Evolutionary conservation across 2,888 invertebrate species (phyloP).

Genomic region (Cybosia mesomella): DNA sequence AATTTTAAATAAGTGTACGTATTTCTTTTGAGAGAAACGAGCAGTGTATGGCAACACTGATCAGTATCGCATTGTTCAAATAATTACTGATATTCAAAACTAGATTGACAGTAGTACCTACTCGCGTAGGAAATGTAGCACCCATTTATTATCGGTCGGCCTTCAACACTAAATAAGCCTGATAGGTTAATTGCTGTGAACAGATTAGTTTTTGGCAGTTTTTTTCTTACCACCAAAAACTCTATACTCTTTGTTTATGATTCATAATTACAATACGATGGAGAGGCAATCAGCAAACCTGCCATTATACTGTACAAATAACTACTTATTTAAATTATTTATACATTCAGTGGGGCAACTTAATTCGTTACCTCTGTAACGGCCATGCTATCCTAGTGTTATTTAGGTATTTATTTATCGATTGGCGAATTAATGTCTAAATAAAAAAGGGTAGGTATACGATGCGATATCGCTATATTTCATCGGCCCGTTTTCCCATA

Average conservation of each 20-base stretch:
- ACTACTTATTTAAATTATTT: constrained; percentile 80
- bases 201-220: constrained; percentile 83
- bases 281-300: constrained; percentile 81
- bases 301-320: constrained; percentile 85
- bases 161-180: constrained; percentile 80
- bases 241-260: constrained; percentile 80
- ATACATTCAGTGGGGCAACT: constrained; percentile 70
- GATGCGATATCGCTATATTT: constrained; percentile 67
- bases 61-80: constrained; percentile 51
- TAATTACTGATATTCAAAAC: constrained; percentile 55
- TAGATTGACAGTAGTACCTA: constrained; percentile 59
- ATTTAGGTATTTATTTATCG: constrained; percentile 74
- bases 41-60: constrained; percentile 47
- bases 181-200: constrained; percentile 85
- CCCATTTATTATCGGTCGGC: constrained; percentile 73
- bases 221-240: constrained; percentile 70
- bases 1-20: constrained; percentile 67
- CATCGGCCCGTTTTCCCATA: constrained; percentile 67
- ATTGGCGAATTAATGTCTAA: constrained; percentile 65
- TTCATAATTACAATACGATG: constrained; percentile 82
- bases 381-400: constrained; percentile 59
- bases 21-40: constrained; percentile 55
- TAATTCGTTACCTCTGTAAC: constrained; percentile 70
- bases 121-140: constrained; percentile 65
- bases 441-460: constrained; percentile 60